Conservation (phyloP, 1,140 invertebrate species). For the Charaxes varanes region DNA sequence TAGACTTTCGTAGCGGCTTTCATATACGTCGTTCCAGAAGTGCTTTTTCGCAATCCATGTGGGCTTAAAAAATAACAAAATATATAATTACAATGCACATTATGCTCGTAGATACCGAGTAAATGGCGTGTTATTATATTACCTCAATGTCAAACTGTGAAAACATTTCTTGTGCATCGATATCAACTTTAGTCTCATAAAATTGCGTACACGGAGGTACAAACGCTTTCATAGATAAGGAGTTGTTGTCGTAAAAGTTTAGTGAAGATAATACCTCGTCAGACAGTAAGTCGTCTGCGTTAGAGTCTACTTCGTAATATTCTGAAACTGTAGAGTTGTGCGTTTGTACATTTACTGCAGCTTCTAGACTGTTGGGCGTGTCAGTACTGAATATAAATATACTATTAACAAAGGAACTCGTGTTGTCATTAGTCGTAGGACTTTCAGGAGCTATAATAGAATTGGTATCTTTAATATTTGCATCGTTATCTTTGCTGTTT, state of each 20-base stretch:
- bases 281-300: constrained; percentile 43
- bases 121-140: not conserved
- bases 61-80: constrained; percentile 31
- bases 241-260: constrained; percentile 7
- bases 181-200: constrained; percentile 29
- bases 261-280: no score
- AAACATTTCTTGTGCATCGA: constrained; percentile 46
- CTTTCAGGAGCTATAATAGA: constrained; percentile 13
- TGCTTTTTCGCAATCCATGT: constrained; percentile 36
- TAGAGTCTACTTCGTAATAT: constrained; percentile 15
- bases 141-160: constrained; percentile 49
- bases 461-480: constrained; percentile 19
- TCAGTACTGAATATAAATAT: constrained; percentile 21
- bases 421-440: constrained; percentile 11
- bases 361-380: not conserved
- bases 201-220: constrained; percentile 30
- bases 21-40: constrained; percentile 51
- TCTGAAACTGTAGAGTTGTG: constrained; percentile 1
- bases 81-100: not conserved
- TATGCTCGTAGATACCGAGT: not conserved
- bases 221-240: constrained; percentile 20
- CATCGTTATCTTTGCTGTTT: constrained; percentile 17
- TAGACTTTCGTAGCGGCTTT: constrained; percentile 52
- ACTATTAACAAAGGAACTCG: constrained; percentile 20
- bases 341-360: constrained; percentile 1